Base-by-base conservation (phyloP, 2,113 vertebrate genomes). In the Cinclus cinclus region DNA sequence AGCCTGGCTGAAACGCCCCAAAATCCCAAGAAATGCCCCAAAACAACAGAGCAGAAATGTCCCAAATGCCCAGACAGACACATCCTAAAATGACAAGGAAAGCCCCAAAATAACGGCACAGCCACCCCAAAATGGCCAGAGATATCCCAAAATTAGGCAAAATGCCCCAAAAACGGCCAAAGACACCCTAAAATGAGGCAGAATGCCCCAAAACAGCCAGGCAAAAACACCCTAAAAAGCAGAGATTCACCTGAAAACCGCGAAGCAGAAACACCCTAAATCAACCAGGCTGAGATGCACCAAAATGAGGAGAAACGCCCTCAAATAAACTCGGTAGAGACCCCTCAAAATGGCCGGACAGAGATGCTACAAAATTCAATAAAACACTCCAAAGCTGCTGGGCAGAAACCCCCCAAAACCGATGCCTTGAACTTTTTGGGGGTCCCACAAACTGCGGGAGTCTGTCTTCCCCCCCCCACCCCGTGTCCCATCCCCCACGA, bases 161-260 rank as follows among this genome's bases (percentile, higher is more conserved):
- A 84, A 64, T 8, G 8, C 27, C 14, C 2, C 0, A 33, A 63
- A 84, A 46, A 50, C 9, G 17, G 27, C 13, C 33, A 35, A 41
- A 22, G 39, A 27, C 14, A 10, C 14, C 12, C 19, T 8, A 75
- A 75, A 75, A 50, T 7, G 52, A 58, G 10, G 10, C 30, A 42
- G 11, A 67, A 41, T 12, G 3, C 3, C 19, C 35, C 50, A 21
- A 75, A 67, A 53, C 3, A 37, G 10, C 12, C 46, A 10, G 37
- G 27, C 10, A 63, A 4, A 73, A 28, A 42, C 16, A 25, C 3
- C 52, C 3, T 12, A 59, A 77, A 77, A 85, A 49, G 2, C 19
- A 64, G 20, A 64, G 6, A n/a, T 30, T 15, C 1, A 3, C n/a
- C 35, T 3, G 0, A 55, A 75, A 75, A 41, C 0, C 6, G 10